Percentiles rank a stretch among this genome's conserved stretches.
Conservation (phyloP, 2,113 vertebrate genomes). For the Regulus satrapa region DNA sequence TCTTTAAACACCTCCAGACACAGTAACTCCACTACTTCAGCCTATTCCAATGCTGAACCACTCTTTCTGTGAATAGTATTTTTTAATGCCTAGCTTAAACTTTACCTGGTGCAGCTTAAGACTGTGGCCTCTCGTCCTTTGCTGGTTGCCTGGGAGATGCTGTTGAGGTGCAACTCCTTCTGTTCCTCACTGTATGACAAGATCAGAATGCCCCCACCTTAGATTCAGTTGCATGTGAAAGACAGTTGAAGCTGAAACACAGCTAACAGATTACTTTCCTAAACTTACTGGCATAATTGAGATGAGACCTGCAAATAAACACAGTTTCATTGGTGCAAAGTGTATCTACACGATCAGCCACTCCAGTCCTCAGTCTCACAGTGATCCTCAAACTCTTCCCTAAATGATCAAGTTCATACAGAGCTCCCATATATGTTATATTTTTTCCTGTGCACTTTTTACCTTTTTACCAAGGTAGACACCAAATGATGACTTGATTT, state of each 20-base stretch:
- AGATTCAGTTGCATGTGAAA: neutral
- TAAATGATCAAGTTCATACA: neutral
- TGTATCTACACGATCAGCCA: neutral
- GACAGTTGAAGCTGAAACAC: neutral
- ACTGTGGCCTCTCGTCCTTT: rapidly evolving
- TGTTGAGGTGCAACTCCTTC: neutral
- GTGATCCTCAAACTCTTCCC: neutral
- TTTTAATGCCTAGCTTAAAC: neutral
- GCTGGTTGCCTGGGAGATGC: neutral
- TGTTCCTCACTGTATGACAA: neutral
- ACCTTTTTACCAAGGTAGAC: neutral
- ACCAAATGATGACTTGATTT: neutral
- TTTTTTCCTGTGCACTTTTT: neutral
- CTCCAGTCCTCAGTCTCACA: neutral
- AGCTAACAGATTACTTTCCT: neutral
- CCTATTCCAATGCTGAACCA: neutral
- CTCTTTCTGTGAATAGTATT: neutral
- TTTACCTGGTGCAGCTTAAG: neutral
- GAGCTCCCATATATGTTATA: neutral
- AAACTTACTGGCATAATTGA: neutral
- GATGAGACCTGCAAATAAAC: neutral
- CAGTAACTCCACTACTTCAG: neutral
- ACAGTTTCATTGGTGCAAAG: neutral
- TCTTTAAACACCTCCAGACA: neutral
- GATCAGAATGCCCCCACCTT: rapidly evolving